A percentile compares a stretch with the other conserved stretches of the same genome.
Evolutionary conservation across 1,140 invertebrate genomes (phyloP).

Genomic region (Temnothorax longispinosus): DNA sequence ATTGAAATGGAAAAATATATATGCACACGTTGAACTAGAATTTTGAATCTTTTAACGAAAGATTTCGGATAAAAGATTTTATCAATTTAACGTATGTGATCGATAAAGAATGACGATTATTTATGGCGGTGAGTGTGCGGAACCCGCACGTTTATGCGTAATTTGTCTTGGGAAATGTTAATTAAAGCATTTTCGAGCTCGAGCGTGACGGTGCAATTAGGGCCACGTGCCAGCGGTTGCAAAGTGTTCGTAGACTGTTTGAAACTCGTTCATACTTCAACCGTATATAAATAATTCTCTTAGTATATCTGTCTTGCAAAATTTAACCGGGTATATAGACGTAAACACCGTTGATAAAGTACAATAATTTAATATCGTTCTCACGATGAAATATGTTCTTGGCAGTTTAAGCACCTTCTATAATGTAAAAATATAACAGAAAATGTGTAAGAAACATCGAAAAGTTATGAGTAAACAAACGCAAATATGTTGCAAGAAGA

Average conservation of each 20-base stretch:
- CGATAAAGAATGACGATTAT: conserved; percentile 52
- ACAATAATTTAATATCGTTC: conserved; percentile 26
- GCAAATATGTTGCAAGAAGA: neutral
- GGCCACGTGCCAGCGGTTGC: conserved; percentile 60
- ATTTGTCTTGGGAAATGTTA: conserved; percentile 65
- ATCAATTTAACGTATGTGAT: neutral
- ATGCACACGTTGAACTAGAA: neutral
- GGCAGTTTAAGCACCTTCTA: neutral
- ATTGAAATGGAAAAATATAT: neutral
- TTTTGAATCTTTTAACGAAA: neutral
- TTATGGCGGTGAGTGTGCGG: conserved; percentile 10
- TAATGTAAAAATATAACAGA: neutral
- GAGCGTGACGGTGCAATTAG: conserved; percentile 67
- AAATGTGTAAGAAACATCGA: neutral
- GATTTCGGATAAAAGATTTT: neutral
- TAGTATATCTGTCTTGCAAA: conserved; percentile 19
- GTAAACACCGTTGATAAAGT: neutral
- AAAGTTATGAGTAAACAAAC: neutral
- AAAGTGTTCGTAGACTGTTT: conserved; percentile 26
- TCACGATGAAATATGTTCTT: conserved; percentile 13
- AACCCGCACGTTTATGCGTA: conserved; percentile 44
- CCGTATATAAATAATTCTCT: conserved; percentile 28
- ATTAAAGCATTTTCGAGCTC: conserved; percentile 61
- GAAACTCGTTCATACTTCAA: conserved; percentile 39
- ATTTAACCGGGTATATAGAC: neutral